Evolutionary conservation across 2,113 vertebrate species (phyloP), one percentile per base, ranked within the genome.

Genomic region (Seriola quinqueradiata): DNA sequence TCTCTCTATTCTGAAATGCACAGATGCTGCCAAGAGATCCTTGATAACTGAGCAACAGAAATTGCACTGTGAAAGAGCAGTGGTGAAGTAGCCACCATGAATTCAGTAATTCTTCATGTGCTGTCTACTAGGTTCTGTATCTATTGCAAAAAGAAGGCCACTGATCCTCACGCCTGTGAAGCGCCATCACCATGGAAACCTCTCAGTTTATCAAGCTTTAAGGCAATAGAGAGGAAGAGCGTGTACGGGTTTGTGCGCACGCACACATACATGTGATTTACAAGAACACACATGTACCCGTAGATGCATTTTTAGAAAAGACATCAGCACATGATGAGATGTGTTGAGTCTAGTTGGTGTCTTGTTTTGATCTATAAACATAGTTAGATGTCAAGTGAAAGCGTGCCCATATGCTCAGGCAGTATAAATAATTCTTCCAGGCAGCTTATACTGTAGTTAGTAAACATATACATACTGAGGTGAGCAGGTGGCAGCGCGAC

Each of bases 131-230:
- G 85, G 71, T 81, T 85, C 79, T 48, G 75, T 75, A 78, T 93
- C 80, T 82, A 74, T 81, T 55, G 74, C 79, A 54, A 85, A 87
- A 91, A 87, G 80, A 90, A 88, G 85, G 81, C 90, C 81, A 82
- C 79, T 92, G 93, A 93, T 93, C 89, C 87, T 76, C 82, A 68
- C 40, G 89, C 83, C 88, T 82, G 78, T 79, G 86, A 93, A 90
- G 87, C 82, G 83, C 5, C 34, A 92, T 95, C 84, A 65, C 90
- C 92, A 91, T 92, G 89, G 93, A 84, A 93, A 94, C 94, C 83
- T 14, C 89, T 90, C 90, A 87, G 92, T 94, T 95, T 94, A 94
- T 95, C 94, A 93, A 91, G 92, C 90, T 89, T 94, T 84, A 34
- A 42, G 89, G 85, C 79, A 68, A 74, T 75, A 64, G 78, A 88